phyloP scores from a whole-genome alignment of 1,140 invertebrate genomes.

The Cepaea nemoralis region DNA sequence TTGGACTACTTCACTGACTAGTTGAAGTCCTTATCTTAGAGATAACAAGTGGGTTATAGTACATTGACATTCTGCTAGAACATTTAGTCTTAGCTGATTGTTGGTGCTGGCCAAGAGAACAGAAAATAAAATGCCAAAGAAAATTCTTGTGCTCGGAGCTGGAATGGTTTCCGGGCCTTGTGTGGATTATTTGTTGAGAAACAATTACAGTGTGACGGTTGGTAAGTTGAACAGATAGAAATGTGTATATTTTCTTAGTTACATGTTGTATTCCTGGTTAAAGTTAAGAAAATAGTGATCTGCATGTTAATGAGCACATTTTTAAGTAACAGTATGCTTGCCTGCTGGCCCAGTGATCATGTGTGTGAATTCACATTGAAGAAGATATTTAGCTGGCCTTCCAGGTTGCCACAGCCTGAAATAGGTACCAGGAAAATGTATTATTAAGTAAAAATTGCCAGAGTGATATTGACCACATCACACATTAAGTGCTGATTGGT shows the following conservation, averaged over 20 bases:
- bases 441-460: too few species aligned
- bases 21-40: not conserved
- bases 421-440: too few species aligned
- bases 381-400: too few species aligned
- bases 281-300: not conserved
- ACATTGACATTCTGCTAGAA: too few species aligned
- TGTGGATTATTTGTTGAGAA: not conserved
- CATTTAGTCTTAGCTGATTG: not conserved
- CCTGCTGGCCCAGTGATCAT: too few species aligned
- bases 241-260: not conserved
- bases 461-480: too few species aligned
- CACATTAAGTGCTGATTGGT: too few species aligned
- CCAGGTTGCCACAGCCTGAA: too few species aligned
- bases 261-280: not conserved
- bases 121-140: not conserved
- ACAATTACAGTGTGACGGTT: not conserved
- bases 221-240: not conserved
- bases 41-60: not conserved
- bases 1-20: not conserved
- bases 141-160: not conserved
- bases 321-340: too few species aligned
- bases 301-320: too few species aligned
- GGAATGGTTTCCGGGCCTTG: conserved; percentile 10
- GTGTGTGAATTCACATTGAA: too few species aligned
- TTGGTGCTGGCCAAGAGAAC: not conserved